Base-by-base conservation (phyloP, 2,113 vertebrate species). In the Vulpes ferrilata region DNA sequence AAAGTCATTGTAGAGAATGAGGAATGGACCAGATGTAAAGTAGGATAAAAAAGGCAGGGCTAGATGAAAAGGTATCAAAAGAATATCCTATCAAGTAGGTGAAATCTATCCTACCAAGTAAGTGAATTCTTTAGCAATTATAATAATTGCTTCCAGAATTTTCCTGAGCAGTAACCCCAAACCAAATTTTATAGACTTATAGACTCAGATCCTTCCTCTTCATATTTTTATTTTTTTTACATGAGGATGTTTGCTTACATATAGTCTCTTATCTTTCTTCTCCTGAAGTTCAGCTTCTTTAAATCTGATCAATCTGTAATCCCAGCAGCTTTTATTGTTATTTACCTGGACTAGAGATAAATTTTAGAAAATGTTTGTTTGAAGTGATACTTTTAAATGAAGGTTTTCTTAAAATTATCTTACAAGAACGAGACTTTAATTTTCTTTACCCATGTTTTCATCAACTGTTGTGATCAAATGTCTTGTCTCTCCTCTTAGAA, bases 111-210 rank as follows among this genome's bases (percentile, higher is more conserved):
- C 6, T 43, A 43, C 6, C 43, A 43, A 43, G 43, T 43, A 43
- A 43, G 43, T 43, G 5, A 43, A 43, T 43, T 73, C 22, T 86
- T 60, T 65, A 38, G 32, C 3, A 32, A 38, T 78, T 59, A 5
- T 81, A 87, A 81, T 67, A 80, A 55, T 48, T 35, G 7, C 51
- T 78, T 93, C 38, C 32, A 97, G 67, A 86, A 90, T 20, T 87
- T 93, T 87, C 38, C 38, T 69, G 15, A 87, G 65, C 27, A 30
- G 38, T 90, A 59, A 69, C 38, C 30, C 1, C 23, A 35, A 10
- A 43, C n/a, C 22, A 90, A 19, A 10, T 62, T 12, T 57, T 86
- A 27, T 19, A 15, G 19, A 62, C 76, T 30, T 25, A 43, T 43
- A 43, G 43, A 43, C 55, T 7, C 20, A 87, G 17, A 76, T 82